Conservation (phyloP, 2,113 vertebrate genomes). For the Rhagologus leucostigma region DNA sequence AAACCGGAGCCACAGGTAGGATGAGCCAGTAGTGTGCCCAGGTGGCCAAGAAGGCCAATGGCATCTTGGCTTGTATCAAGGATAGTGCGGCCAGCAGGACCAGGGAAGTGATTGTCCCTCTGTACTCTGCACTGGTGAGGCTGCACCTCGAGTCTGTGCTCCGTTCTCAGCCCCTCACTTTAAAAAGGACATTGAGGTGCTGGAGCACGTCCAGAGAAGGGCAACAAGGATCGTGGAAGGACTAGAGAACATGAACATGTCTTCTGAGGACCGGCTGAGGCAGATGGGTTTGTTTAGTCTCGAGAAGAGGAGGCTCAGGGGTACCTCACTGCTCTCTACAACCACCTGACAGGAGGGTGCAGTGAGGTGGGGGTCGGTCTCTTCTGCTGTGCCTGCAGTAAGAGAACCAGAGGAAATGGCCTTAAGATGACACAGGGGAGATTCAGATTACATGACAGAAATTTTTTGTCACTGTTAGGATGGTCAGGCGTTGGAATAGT, state of each 20-base stretch:
- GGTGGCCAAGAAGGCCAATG: background rate
- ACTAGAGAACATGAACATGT: background rate
- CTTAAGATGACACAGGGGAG: background rate
- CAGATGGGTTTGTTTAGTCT: background rate
- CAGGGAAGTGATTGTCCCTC: background rate
- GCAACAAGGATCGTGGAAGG: background rate
- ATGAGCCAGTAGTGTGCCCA: background rate
- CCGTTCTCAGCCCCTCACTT: background rate
- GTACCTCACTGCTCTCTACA: background rate
- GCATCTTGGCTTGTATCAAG: background rate
- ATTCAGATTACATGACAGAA: background rate
- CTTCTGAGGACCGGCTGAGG: background rate
- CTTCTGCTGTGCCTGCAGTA: too few species aligned
- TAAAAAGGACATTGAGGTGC: too few species aligned
- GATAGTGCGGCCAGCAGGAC: background rate
- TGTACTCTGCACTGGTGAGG: background rate
- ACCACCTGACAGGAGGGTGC: background rate
- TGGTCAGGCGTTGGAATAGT: background rate
- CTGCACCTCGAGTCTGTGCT: background rate
- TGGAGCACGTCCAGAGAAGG: background rate
- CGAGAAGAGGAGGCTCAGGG: background rate
- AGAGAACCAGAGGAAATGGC: background rate
- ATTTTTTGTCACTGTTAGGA: background rate
- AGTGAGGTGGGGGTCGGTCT: rapidly evolving
- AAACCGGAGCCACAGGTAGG: background rate